Percentiles rank a stretch among this genome's conserved stretches.
These are phyloP conservation scores for Cactoblastis cactorum DNA, from an alignment of 2,888 invertebrate species.

Conservation along the genomic window DNA sequence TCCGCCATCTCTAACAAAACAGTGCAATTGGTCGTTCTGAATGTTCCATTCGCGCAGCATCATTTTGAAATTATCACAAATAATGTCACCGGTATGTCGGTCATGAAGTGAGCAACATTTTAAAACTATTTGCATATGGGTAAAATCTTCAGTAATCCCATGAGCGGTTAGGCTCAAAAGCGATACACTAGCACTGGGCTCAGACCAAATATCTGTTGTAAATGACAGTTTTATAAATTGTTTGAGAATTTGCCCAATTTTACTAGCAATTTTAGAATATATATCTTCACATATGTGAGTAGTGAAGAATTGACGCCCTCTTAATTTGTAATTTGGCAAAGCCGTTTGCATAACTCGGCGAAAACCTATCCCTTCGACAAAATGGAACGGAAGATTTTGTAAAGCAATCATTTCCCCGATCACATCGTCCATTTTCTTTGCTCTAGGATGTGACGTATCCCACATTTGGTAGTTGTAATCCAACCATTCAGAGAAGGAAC, in stretches of 20 bases:
- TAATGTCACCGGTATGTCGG: not conserved
- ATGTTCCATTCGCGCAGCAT: not conserved
- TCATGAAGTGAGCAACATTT: not conserved
- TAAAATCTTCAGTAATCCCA: not conserved
- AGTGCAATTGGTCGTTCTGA: not conserved
- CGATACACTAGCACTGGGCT: constrained; percentile 28
- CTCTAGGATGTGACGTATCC: no score
- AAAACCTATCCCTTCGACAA: no score
- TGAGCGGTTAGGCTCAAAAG: constrained; percentile 17
- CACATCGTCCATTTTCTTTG: no score
- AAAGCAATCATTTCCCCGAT: no score
- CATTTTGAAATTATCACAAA: not conserved
- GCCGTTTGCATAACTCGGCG: no score
- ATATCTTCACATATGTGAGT: no score
- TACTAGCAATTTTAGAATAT: no score
- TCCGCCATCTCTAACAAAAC: constrained; percentile 15
- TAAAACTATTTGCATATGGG: not conserved
- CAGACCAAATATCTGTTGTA: constrained; percentile 27
- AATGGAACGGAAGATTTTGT: no score
- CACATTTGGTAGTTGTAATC: no score
- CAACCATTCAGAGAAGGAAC: no score
- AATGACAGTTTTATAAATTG: constrained; percentile 28
- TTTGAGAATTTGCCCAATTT: constrained; percentile 9
- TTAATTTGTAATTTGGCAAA: no score
- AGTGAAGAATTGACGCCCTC: no score